A percentile compares a stretch with the other conserved stretches of the same genome.
Conservation (phyloP, 92 coral and sea anemone species). For the Porites lobata region DNA sequence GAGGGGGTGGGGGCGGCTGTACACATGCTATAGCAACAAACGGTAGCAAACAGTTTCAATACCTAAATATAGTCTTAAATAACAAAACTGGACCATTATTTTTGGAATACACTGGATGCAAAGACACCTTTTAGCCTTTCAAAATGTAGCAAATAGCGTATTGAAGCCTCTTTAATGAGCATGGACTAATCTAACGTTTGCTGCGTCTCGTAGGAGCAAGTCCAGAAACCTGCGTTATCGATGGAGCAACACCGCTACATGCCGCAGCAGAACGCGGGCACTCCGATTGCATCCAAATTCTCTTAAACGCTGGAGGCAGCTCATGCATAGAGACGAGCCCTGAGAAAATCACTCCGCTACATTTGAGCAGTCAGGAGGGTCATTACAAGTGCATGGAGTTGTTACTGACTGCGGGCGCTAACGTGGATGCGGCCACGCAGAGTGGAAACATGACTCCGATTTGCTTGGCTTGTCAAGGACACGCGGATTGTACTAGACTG, state of each 20-base stretch:
- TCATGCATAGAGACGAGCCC: constrained; percentile 60
- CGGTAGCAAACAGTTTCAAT: too few species aligned
- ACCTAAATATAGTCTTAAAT: too few species aligned
- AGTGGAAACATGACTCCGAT: constrained; percentile 79
- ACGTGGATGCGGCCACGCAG: constrained; percentile 48
- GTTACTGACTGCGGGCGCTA: constrained; percentile 63
- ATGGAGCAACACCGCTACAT: constrained; percentile 82
- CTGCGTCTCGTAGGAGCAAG: constrained; percentile 46
- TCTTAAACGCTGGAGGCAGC: constrained; percentile 68
- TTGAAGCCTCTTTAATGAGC: too few species aligned
- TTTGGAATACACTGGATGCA: too few species aligned
- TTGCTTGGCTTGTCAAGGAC: constrained; percentile 75
- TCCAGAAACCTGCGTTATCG: constrained; percentile 52
- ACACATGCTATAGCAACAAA: too few species aligned
- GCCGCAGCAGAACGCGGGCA: constrained; percentile 86
- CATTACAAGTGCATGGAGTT: constrained; percentile 70
- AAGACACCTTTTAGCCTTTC: too few species aligned
- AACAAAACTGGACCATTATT: too few species aligned
- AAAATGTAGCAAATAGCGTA: too few species aligned
- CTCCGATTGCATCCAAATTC: constrained; percentile 52
- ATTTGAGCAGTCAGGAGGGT: constrained; percentile 79
- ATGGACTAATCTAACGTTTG: too few species aligned
- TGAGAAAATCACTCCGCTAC: constrained; percentile 73
- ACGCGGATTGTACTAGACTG: constrained; percentile 73
- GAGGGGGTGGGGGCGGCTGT: too few species aligned